A percentile compares a stretch with the other conserved stretches of the same genome.
phyloP scores from a whole-genome alignment of 2,797 vertebrate species.

The Graptemys geographica region DNA sequence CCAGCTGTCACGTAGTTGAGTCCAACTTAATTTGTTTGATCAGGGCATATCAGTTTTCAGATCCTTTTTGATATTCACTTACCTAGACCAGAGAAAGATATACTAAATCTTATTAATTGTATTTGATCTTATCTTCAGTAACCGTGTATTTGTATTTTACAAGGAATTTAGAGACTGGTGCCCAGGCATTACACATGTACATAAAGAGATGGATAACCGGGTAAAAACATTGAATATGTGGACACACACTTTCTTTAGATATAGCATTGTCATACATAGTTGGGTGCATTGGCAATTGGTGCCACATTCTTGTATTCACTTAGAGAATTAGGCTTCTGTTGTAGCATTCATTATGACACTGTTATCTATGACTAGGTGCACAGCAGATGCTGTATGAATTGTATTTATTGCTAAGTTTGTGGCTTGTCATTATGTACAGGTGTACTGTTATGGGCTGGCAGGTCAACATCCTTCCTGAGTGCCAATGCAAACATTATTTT shows the following conservation, averaged over 20 bases:
- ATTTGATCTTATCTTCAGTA: not conserved
- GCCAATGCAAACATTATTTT: accelerated
- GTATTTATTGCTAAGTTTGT: not conserved
- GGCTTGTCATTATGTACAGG: not conserved
- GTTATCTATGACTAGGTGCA: not conserved
- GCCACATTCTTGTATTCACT: not conserved
- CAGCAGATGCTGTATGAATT: not conserved
- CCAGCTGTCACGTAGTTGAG: not conserved
- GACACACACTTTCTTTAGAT: not conserved
- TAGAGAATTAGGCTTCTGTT: accelerated
- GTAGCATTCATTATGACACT: not conserved
- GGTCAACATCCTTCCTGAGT: not conserved
- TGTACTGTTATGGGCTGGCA: not conserved
- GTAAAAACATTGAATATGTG: not conserved
- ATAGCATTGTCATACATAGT: not conserved
- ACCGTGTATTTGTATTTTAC: not conserved
- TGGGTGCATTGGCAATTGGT: not conserved
- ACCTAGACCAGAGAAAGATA: accelerated
- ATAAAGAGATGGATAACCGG: not conserved
- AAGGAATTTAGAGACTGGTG: not conserved
- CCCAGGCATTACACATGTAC: not conserved
- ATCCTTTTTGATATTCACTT: not conserved
- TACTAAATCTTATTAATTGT: not conserved
- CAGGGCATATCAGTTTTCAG: not conserved
- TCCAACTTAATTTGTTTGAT: not conserved